A percentile compares a stretch with the other conserved stretches of the same genome.
Conservation (phyloP, 2,797 vertebrate genomes). For the Ciconia nigra region DNA sequence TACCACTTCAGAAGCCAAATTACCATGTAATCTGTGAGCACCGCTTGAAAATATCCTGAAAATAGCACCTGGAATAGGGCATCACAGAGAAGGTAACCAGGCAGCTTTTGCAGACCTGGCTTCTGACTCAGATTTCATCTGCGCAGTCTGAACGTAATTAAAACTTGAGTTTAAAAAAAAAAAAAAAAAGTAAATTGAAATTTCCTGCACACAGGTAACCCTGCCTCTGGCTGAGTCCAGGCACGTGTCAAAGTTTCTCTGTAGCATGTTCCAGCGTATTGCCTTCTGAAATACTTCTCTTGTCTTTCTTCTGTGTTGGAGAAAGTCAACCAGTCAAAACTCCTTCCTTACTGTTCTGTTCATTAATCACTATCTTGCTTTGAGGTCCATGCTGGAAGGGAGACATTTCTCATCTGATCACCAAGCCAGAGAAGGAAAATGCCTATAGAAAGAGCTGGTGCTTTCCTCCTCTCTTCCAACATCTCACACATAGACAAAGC, state of each 20-base stretch:
- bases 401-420: neutral
- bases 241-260: neutral
- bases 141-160: neutral
- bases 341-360: neutral
- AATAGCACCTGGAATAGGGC: neutral
- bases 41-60: neutral
- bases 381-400: neutral
- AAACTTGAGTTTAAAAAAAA: neutral
- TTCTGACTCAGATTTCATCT: neutral
- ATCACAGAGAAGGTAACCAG: neutral
- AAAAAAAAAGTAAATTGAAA: neutral
- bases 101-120: neutral
- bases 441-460: neutral
- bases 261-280: neutral
- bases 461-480: neutral
- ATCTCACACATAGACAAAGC: neutral
- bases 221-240: neutral
- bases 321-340: neutral
- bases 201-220: neutral
- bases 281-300: neutral
- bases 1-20: conserved; percentile 3
- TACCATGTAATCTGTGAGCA: neutral
- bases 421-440: neutral
- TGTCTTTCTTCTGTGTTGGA: neutral
- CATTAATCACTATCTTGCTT: neutral